Evolutionary conservation across 2,113 vertebrate genomes (phyloP).

Genomic region (Pungitius pungitius): DNA sequence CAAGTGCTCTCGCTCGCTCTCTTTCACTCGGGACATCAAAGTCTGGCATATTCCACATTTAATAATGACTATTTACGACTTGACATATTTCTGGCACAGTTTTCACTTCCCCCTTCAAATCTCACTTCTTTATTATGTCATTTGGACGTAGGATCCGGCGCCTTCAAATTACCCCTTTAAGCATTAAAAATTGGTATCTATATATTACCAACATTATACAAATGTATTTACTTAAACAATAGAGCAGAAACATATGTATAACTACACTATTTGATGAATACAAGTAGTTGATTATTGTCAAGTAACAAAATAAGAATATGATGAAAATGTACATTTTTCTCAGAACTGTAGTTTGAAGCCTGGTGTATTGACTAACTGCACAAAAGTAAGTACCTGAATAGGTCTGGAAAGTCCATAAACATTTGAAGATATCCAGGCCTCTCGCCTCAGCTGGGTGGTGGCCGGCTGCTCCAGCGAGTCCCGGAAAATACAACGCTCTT

Average conservation of each 20-base stretch:
- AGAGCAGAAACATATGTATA: background rate
- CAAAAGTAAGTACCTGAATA: conserved; percentile 76
- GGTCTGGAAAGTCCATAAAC: conserved; percentile 84
- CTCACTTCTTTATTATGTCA: conserved; percentile 41
- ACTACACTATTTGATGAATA: background rate
- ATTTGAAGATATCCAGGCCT: conserved; percentile 83
- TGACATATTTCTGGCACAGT: conserved; percentile 36
- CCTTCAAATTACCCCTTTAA: background rate
- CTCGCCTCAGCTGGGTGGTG: conserved; percentile 76
- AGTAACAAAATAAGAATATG: background rate
- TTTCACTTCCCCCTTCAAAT: conserved; percentile 27
- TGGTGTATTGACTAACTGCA: background rate
- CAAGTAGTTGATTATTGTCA: background rate
- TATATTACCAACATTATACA: background rate
- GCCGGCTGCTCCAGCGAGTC: conserved; percentile 65
- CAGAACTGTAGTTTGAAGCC: background rate
- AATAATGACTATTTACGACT: conserved; percentile 28
- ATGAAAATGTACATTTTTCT: background rate
- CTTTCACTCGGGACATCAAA: conserved; percentile 19
- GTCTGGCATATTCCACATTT: conserved; percentile 34
- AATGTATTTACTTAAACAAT: background rate
- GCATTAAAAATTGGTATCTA: background rate
- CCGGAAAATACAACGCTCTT: conserved; percentile 81
- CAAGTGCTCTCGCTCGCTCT: background rate
- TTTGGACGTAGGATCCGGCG: conserved; percentile 9